Conservation (phyloP, 2,888 invertebrate species). For the Heteropelma amictum region DNA sequence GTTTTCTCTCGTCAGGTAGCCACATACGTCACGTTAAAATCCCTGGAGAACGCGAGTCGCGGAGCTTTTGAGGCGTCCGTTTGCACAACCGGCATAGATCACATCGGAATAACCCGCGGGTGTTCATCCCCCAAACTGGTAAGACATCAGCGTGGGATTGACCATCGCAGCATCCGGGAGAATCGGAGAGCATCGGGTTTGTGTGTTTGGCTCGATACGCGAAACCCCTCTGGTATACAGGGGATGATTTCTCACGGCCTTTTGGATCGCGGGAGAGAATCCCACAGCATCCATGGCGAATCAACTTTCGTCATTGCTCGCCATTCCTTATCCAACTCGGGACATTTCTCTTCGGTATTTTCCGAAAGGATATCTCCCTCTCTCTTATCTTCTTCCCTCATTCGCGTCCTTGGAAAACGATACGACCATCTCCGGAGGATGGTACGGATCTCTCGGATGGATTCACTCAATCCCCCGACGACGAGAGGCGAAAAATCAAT, state of each 20-base stretch:
- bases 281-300: constrained; percentile 70
- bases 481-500: too few relatives aligned
- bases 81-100: constrained; percentile 76
- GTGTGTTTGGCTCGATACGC: constrained; percentile 20
- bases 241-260: too few relatives aligned
- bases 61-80: constrained; percentile 62
- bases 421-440: constrained; percentile 28
- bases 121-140: constrained; percentile 57
- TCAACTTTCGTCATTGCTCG: constrained; percentile 78
- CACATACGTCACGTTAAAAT: constrained; percentile 76
- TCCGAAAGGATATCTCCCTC: constrained; percentile 65
- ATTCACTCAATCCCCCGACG: not conserved
- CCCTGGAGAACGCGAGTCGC: constrained; percentile 69
- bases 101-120: constrained; percentile 69
- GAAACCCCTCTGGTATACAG: too few relatives aligned
- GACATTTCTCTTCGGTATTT: constrained; percentile 76
- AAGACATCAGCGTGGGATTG: constrained; percentile 45
- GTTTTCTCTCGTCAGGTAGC: constrained; percentile 78
- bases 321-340: constrained; percentile 75
- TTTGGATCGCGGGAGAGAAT: too few relatives aligned
- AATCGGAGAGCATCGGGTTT: constrained; percentile 25
- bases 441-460: constrained; percentile 27
- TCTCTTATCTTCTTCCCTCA: constrained; percentile 31
- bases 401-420: constrained; percentile 15
- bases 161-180: constrained; percentile 24